A percentile compares a stretch with the other conserved stretches of the same genome.
Conservation (phyloP, 2,888 invertebrate species). For the Synanthedon andrenaeformis region DNA sequence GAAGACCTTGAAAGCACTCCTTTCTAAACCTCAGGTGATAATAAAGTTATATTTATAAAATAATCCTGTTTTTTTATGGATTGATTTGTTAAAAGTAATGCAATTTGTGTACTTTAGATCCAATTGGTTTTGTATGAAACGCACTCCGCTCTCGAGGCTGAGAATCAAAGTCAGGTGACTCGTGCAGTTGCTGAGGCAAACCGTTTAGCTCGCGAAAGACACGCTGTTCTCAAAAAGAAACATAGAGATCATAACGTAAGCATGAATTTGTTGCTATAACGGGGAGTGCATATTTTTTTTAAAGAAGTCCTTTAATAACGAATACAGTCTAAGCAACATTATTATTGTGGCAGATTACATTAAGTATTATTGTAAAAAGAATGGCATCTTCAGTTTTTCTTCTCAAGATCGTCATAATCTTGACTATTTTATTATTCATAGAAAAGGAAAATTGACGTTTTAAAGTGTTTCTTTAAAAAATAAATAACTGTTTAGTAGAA, state of each 20-base stretch:
- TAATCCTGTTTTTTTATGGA: background rate
- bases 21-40: slow-evolving; percentile 82
- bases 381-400: too few species aligned
- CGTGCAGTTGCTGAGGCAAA: slow-evolving; percentile 78
- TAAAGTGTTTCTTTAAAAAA: too few species aligned
- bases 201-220: slow-evolving; percentile 76
- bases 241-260: slow-evolving; percentile 29
- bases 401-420: too few species aligned
- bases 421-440: too few species aligned
- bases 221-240: slow-evolving; percentile 61
- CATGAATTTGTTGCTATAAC: background rate
- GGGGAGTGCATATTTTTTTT: background rate
- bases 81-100: background rate
- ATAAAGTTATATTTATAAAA: background rate
- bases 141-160: slow-evolving; percentile 80
- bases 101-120: slow-evolving; percentile 51
- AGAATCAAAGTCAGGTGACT: slow-evolving; percentile 80
- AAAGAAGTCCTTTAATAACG: too few species aligned
- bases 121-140: slow-evolving; percentile 86
- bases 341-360: too few species aligned
- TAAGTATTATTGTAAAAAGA: too few species aligned
- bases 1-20: slow-evolving; percentile 77
- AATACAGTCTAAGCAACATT: too few species aligned
- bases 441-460: too few species aligned
- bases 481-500: too few species aligned